A percentile compares a stretch with the other conserved stretches of the same genome.
Evolutionary conservation across 1,140 invertebrate species (phyloP).

Genomic region (Melipona quadrifasciata): DNA sequence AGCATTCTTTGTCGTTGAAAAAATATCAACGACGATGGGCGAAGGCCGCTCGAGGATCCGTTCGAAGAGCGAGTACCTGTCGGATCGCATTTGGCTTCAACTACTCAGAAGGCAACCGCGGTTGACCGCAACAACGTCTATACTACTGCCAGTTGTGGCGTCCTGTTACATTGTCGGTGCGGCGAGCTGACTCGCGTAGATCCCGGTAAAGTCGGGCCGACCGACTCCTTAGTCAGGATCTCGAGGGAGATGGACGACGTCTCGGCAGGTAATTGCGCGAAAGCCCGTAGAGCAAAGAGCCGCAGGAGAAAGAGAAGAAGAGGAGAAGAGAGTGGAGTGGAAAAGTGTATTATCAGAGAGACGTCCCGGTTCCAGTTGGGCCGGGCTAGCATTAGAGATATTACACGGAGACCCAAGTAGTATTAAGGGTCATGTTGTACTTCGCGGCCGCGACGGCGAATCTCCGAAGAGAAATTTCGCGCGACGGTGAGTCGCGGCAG

Average conservation of each 20-base stretch:
- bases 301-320: background rate
- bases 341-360: conserved; percentile 59
- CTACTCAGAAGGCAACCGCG: conserved; percentile 68
- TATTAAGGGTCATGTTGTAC: conserved; percentile 44
- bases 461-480: background rate
- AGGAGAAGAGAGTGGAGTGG: background rate
- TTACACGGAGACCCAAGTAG: conserved; percentile 33
- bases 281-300: conserved; percentile 55
- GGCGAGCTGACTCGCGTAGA: conserved; percentile 48
- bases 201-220: conserved; percentile 43
- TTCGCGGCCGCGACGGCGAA: conserved; percentile 36
- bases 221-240: conserved; percentile 63
- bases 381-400: conserved; percentile 48
- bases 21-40: conserved; percentile 27
- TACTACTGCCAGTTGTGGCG: conserved; percentile 66
- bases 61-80: conserved; percentile 66
- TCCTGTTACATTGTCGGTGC: conserved; percentile 50
- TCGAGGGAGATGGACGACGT: conserved; percentile 62
- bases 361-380: conserved; percentile 42
- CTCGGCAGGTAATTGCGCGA: conserved; percentile 75
- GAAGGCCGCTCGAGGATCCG: conserved; percentile 10
- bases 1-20: background rate
- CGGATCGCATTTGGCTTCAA: conserved; percentile 64
- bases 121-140: conserved; percentile 76
- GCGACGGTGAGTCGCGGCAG: background rate